phyloP scores from a whole-genome alignment of 2,797 vertebrate genomes.

The Vespertilio murinus region DNA sequence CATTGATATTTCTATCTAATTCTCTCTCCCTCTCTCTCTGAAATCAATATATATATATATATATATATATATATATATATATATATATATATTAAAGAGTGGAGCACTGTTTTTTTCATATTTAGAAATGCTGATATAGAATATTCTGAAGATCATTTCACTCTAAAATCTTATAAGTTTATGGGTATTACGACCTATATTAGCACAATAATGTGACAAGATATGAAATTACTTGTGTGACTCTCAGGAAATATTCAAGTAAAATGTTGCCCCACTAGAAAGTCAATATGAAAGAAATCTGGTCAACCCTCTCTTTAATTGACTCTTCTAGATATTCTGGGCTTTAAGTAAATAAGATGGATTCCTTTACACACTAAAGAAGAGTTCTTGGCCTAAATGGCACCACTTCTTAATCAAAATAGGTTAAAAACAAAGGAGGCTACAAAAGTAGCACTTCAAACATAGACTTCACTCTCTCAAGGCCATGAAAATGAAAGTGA shows the following conservation, averaged over 20 bases:
- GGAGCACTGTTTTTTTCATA: background rate
- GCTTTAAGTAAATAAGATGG: background rate
- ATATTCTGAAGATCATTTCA: background rate
- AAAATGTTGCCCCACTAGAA: background rate
- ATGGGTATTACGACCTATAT: background rate
- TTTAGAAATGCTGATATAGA: slow-evolving; percentile 36
- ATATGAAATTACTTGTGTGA: background rate
- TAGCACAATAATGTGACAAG: background rate
- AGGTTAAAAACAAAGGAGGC: background rate
- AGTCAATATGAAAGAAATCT: background rate
- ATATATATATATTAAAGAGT: background rate
- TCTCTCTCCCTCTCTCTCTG: no score
- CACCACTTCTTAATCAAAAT: background rate
- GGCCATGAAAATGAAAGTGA: background rate
- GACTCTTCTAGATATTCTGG: background rate
- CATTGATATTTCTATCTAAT: no score
- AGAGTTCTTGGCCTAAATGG: background rate
- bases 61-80: background rate
- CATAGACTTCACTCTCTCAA: background rate
- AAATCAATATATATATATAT: no score
- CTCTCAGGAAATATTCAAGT: background rate
- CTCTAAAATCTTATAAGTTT: slow-evolving; percentile 15
- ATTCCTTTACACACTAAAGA: background rate
- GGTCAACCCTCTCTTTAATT: background rate
- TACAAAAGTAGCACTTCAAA: background rate